phyloP scores from a whole-genome alignment of 2,113 vertebrate species.

The Datnioides undecimradiatus region DNA sequence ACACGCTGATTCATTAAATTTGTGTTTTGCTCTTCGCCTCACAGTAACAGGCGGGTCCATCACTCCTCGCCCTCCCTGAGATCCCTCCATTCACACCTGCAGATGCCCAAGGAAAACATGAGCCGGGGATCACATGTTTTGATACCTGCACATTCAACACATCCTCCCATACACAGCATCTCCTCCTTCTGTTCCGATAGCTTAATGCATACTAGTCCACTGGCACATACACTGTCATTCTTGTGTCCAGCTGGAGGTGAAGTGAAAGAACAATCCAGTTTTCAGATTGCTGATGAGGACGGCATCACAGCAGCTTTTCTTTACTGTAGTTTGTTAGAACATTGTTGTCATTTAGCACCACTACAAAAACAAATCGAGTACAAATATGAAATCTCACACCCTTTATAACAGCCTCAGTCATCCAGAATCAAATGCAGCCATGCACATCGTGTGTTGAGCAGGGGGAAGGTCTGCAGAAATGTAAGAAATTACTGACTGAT shows the following conservation, averaged over 20 bases:
- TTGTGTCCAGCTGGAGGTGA: not conserved
- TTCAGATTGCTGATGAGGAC: not conserved
- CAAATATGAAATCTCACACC: too few relatives aligned
- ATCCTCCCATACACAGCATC: constrained; percentile 55
- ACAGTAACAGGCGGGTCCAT: constrained; percentile 54
- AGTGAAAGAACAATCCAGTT: not conserved
- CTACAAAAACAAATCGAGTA: not conserved
- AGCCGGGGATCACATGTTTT: constrained; percentile 23
- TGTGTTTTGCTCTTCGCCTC: constrained; percentile 53
- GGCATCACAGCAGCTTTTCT: constrained; percentile 9
- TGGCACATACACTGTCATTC: not conserved
- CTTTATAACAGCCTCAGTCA: not conserved
- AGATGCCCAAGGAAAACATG: constrained; percentile 73
- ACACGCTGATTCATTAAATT: constrained; percentile 48
- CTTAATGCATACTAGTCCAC: constrained; percentile 14
- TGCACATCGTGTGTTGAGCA: not conserved
- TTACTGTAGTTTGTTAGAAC: not conserved
- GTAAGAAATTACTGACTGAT: not conserved
- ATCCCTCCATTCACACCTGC: constrained; percentile 75
- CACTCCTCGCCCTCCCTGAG: constrained; percentile 78
- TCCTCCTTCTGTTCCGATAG: constrained; percentile 45
- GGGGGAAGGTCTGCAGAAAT: not conserved
- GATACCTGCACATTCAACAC: constrained; percentile 63
- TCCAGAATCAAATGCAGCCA: not conserved
- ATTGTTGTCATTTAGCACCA: not conserved